phyloP scores from a whole-genome alignment of 2,113 vertebrate genomes.

The Dunckerocampus dactyliophorus region DNA sequence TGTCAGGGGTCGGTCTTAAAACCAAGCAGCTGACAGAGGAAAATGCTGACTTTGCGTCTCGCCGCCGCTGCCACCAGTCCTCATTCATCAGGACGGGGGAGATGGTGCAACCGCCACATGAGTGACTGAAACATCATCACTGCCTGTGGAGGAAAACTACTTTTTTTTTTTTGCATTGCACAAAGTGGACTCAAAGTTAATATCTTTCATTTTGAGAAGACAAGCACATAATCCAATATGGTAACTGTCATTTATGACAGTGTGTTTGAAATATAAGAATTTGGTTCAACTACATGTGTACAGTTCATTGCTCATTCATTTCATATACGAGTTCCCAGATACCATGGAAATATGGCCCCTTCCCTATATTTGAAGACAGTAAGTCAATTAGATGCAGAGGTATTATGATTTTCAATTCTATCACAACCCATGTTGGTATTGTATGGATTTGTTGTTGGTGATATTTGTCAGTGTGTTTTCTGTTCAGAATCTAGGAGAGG shows the following conservation, averaged over 20 bases:
- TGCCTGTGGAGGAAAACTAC: too few species aligned
- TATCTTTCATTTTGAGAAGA: not conserved
- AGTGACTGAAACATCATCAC: constrained; percentile 25
- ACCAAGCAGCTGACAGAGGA: constrained; percentile 92
- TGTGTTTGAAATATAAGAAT: not conserved
- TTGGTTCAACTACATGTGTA: not conserved
- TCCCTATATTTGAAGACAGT: too few species aligned
- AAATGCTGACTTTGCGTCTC: constrained; percentile 87
- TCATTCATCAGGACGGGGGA: constrained; percentile 73
- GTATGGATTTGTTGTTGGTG: too few species aligned
- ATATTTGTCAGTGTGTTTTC: too few species aligned
- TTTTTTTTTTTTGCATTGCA: not conserved
- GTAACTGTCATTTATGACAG: not conserved
- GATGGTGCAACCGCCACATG: constrained; percentile 74
- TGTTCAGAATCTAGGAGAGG: too few species aligned
- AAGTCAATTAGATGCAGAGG: too few species aligned
- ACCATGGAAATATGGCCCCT: not conserved
- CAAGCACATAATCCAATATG: not conserved
- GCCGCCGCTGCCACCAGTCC: constrained; percentile 88
- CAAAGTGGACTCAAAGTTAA: not conserved
- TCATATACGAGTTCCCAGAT: not conserved
- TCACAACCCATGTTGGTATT: too few species aligned
- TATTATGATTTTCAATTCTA: too few species aligned
- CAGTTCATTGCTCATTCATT: not conserved
- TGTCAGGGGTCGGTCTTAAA: constrained; percentile 80